Conservation (phyloP, 2,888 invertebrate genomes). For the Andrena bicolor region DNA sequence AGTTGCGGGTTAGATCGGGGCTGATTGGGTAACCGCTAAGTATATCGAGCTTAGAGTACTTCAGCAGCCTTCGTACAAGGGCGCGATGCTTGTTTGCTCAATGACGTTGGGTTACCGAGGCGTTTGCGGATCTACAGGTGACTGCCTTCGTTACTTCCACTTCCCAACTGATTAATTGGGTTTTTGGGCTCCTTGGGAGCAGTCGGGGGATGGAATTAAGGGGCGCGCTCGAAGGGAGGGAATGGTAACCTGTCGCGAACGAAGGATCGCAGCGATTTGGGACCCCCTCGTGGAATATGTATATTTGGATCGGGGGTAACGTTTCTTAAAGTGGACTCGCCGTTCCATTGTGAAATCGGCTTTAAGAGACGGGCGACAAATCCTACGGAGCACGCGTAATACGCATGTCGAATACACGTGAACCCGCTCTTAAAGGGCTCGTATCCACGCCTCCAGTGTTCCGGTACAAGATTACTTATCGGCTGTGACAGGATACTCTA, state of each 20-base stretch:
- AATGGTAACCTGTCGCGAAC: slow-evolving; percentile 20
- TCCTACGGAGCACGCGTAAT: slow-evolving; percentile 64
- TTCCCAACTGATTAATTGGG: slow-evolving; percentile 30
- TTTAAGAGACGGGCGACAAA: slow-evolving; percentile 62
- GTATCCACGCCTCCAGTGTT: slow-evolving; percentile 72
- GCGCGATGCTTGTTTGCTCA: slow-evolving; percentile 69
- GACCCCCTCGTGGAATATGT: neutral
- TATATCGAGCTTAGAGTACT: slow-evolving; percentile 76
- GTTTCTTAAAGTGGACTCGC: slow-evolving; percentile 8
- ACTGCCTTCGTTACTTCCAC: slow-evolving; percentile 28
- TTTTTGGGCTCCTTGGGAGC: slow-evolving; percentile 25
- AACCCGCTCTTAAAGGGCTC: slow-evolving; percentile 68
- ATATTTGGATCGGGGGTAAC: slow-evolving; percentile 1
- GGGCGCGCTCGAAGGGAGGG: neutral
- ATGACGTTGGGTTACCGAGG: slow-evolving; percentile 58
- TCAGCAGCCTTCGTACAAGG: slow-evolving; percentile 68
- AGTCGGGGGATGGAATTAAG: neutral
- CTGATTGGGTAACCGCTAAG: slow-evolving; percentile 78
- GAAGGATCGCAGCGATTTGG: no score
- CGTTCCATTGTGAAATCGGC: slow-evolving; percentile 36
- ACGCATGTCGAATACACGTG: slow-evolving; percentile 65
- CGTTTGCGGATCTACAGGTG: slow-evolving; percentile 60
- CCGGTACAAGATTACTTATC: slow-evolving; percentile 79
- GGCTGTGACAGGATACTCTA: slow-evolving; percentile 76
- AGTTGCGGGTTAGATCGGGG: slow-evolving; percentile 73